Base-by-base conservation (phyloP, 1,140 invertebrate genomes). In the Dermatophagoides farinae region DNA sequence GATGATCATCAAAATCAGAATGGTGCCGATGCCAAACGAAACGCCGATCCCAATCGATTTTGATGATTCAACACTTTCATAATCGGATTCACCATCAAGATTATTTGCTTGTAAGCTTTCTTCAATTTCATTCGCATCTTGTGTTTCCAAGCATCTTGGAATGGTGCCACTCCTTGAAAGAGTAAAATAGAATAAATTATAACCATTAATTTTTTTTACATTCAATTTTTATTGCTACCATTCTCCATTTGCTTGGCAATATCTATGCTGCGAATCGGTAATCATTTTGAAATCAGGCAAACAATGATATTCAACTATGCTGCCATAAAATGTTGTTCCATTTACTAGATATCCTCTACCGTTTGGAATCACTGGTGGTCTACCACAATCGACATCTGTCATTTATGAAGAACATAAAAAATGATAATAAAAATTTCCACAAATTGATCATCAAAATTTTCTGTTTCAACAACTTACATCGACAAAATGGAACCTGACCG, bases 301-400 rank as follows among this genome's bases (percentile, higher is more conserved):
- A 68, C 90, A 95, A 64, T 87, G 83, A 70, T 91, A 93, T 67
- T 88, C 84, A 1, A 88, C 81, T 2, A 81, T 79, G 58, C 84
- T 84, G 9, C 82, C 82, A 67, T 84, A 91, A 6, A 80, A 75
- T 0, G 84, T 88, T 0, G 84, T 82, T 23, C 82, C 81, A 66
- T 92, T 90, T 43, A 86, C 80, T 10, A 88, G 78, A 65, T 88
- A 88, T 0, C 88, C 81, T 62, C 86, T 76, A 0, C 86, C 87
- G 69, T 90, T 89, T 53, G 86, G 82, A 51, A 88, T 84, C 5
- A 76, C 71, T 10, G 62, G 64, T 0, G 87, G 87, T 59, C 82
- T 77, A 49, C 81, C 82, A 68, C 88, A 90, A 65, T 88, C 83
- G 18, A 90, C 80, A 63, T 81, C 86, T 88, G 69, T 22, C 31